These are phyloP conservation scores for Colostygia pectinataria DNA, from an alignment of 2,888 invertebrate genomes.

Conservation along the genomic window DNA sequence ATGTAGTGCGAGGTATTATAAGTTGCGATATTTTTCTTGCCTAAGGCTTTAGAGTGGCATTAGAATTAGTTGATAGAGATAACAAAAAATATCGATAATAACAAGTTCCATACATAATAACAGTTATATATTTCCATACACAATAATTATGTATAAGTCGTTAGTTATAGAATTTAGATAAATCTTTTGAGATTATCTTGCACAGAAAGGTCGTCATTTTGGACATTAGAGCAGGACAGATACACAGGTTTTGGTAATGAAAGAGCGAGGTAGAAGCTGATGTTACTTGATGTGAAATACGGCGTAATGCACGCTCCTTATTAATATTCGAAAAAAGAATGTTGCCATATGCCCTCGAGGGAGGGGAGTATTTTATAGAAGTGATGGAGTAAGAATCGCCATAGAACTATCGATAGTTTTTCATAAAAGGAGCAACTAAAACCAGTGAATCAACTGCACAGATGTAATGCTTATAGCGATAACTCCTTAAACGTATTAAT, in stretches of 20 bases:
- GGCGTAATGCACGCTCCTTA: slow-evolving; percentile 78
- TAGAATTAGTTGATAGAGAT: slow-evolving; percentile 22
- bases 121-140: slow-evolving; percentile 22
- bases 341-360: slow-evolving; percentile 71
- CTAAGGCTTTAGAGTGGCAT: slow-evolving; percentile 7
- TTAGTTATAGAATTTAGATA: slow-evolving; percentile 40
- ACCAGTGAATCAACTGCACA: too few relatives aligned
- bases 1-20: too few relatives aligned
- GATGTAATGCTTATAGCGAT: too few relatives aligned
- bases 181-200: slow-evolving; percentile 50
- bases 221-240: slow-evolving; percentile 52
- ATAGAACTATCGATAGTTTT: slow-evolving; percentile 5
- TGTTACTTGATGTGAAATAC: slow-evolving; percentile 76
- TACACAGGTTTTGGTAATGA: slow-evolving; percentile 37
- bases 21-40: slow-evolving; percentile 9
- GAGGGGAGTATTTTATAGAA: slow-evolving; percentile 63
- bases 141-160: slow-evolving; percentile 27
- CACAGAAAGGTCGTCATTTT: slow-evolving; percentile 47
- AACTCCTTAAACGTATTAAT: too few relatives aligned
- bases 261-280: slow-evolving; percentile 52
- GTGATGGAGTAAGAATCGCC: slow-evolving; percentile 36
- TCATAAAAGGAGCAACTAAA: background rate
- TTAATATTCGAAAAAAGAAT: slow-evolving; percentile 81
- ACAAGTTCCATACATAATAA: slow-evolving; percentile 23
- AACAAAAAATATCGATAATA: slow-evolving; percentile 26